A percentile compares a stretch with the other conserved stretches of the same genome.
phyloP scores from a whole-genome alignment of 1,140 invertebrate species.

The Orchesella cincta region DNA sequence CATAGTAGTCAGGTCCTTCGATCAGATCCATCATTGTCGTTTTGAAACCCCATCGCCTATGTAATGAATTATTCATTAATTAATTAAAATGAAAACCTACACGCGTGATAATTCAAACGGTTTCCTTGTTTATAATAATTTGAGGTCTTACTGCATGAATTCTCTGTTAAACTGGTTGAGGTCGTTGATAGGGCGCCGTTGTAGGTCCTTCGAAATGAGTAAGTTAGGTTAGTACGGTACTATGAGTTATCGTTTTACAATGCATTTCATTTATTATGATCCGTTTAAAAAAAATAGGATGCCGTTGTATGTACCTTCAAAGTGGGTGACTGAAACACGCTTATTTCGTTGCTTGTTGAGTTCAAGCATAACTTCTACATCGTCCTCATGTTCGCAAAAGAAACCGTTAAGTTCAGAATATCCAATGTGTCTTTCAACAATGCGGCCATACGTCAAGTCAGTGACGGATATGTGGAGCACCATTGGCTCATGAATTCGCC shows the following conservation, averaged over 20 bases:
- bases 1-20: conserved; percentile 74
- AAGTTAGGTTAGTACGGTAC: too few species aligned
- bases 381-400: conserved; percentile 75
- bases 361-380: conserved; percentile 75
- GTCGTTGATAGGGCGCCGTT: too few species aligned
- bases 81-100: not conserved
- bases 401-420: conserved; percentile 77
- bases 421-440: conserved; percentile 73
- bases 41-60: conserved; percentile 72
- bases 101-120: not conserved
- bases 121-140: too few species aligned
- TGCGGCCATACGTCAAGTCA: conserved; percentile 69
- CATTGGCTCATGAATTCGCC: conserved; percentile 77
- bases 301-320: conserved; percentile 44
- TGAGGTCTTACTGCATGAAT: conserved; percentile 2
- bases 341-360: conserved; percentile 68
- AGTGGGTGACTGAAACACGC: conserved; percentile 72
- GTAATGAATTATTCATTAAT: too few species aligned
- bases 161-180: not conserved
- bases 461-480: conserved; percentile 71
- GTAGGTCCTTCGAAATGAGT: too few species aligned
- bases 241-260: too few species aligned
- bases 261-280: too few species aligned
- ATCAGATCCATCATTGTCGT: conserved; percentile 74
- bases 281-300: too few species aligned